These are phyloP conservation scores for Marmota flaviventris DNA, from an alignment of 2,113 vertebrate genomes.

Conservation along the genomic window DNA sequence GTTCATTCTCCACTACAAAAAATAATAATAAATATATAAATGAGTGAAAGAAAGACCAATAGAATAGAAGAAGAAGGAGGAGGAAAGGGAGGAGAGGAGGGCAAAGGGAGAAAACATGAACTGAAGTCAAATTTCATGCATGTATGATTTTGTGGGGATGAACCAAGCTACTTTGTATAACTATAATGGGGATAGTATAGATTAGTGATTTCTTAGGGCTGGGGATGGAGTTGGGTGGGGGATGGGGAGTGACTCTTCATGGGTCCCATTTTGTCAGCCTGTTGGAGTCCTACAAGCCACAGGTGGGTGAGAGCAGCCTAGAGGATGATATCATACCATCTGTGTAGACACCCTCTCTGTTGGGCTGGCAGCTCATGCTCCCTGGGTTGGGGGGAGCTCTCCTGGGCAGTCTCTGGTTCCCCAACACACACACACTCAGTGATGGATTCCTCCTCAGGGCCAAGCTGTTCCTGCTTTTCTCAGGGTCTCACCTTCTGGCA, in stretches of 20 bases:
- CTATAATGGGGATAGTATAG: background rate
- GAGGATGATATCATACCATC: fast-evolving
- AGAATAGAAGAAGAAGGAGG: too few relatives aligned
- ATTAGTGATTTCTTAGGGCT: background rate
- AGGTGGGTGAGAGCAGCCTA: background rate
- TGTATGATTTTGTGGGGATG: too few relatives aligned
- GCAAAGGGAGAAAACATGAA: too few relatives aligned
- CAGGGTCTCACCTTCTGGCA: background rate
- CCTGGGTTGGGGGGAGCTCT: background rate
- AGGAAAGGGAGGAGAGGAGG: too few relatives aligned
- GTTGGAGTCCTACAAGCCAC: background rate
- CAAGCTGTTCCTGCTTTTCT: background rate
- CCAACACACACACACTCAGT: background rate
- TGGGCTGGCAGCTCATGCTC: background rate
- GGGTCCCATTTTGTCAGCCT: too few relatives aligned
- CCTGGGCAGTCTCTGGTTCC: too few relatives aligned
- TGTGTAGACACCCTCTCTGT: too few relatives aligned
- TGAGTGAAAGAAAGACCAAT: too few relatives aligned
- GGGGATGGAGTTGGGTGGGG: background rate
- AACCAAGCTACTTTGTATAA: too few relatives aligned
- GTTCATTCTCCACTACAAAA: background rate
- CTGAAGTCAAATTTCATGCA: too few relatives aligned
- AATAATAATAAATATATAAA: too few relatives aligned
- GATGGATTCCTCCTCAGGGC: background rate
- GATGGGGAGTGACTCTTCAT: background rate